A percentile compares a stretch with the other conserved stretches of the same genome.
phyloP scores from a whole-genome alignment of 1,140 invertebrate genomes.

The Cherax destructor region DNA sequence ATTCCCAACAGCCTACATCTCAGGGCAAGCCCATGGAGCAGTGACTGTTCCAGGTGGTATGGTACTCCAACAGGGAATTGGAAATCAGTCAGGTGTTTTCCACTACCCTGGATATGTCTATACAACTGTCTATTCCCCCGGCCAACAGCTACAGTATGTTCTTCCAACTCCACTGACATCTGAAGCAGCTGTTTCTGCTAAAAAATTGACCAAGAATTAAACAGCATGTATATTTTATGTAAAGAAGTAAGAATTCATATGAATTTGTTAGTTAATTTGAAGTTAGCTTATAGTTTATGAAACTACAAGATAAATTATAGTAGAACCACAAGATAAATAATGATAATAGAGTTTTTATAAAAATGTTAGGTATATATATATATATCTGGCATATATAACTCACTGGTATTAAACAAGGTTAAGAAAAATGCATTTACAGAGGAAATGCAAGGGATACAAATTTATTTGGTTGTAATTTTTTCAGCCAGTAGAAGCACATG shows the following conservation, averaged over 20 bases:
- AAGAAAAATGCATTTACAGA: not conserved
- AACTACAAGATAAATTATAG: not conserved
- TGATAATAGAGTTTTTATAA: not conserved
- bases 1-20: conserved; percentile 31
- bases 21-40: conserved; percentile 1
- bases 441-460: not conserved
- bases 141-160: conserved; percentile 37
- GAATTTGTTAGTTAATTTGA: not conserved
- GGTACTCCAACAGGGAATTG: not conserved
- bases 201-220: not conserved
- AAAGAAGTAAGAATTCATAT: not conserved
- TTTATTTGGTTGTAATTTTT: not conserved
- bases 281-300: not conserved
- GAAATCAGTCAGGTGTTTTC: conserved; percentile 10
- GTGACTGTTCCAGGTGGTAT: conserved; percentile 27
- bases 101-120: conserved; percentile 48
- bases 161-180: conserved; percentile 23
- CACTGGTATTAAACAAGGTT: not conserved
- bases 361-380: not conserved
- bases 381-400: not conserved
- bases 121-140: conserved; percentile 37
- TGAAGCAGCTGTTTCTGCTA: conserved; percentile 1
- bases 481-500: not conserved
- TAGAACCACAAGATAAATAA: not conserved
- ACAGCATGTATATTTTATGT: not conserved